Evolutionary conservation across 2,113 vertebrate genomes (phyloP).

Genomic region (Cairina moschata): DNA sequence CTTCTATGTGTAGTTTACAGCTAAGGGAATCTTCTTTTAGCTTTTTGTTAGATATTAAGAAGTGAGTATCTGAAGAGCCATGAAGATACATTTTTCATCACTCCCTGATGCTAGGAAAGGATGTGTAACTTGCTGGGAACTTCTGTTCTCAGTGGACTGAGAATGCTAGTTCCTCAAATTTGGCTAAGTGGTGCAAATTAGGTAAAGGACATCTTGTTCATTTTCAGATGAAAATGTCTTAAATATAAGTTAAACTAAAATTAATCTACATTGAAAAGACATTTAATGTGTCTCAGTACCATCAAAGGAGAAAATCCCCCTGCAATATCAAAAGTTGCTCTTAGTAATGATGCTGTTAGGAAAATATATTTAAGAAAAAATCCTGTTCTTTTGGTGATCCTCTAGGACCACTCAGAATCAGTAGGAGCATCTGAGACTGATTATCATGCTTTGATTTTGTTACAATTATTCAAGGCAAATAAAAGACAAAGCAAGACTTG

Average conservation of each 20-base stretch:
- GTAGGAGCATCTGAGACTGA: not conserved
- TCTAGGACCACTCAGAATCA: not conserved
- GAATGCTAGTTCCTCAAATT: not conserved
- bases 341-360: not conserved
- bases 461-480: not conserved
- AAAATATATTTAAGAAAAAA: not conserved
- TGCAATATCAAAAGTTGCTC: not conserved
- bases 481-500: not conserved
- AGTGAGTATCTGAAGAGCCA: not conserved
- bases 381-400: rapidly evolving
- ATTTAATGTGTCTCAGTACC: not conserved
- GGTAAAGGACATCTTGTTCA: not conserved
- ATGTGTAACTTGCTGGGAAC: not conserved
- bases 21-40: not conserved
- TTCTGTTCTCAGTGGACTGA: not conserved
- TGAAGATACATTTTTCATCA: not conserved
- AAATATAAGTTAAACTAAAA: not conserved
- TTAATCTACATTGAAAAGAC: not conserved
- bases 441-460: not conserved
- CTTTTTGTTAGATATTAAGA: not conserved
- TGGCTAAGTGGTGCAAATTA: not conserved
- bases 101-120: not conserved
- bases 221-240: not conserved
- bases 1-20: not conserved
- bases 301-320: not conserved